Evolutionary conservation across 2,113 vertebrate genomes (phyloP).

Genomic region (Oncorhynchus clarkii): DNA sequence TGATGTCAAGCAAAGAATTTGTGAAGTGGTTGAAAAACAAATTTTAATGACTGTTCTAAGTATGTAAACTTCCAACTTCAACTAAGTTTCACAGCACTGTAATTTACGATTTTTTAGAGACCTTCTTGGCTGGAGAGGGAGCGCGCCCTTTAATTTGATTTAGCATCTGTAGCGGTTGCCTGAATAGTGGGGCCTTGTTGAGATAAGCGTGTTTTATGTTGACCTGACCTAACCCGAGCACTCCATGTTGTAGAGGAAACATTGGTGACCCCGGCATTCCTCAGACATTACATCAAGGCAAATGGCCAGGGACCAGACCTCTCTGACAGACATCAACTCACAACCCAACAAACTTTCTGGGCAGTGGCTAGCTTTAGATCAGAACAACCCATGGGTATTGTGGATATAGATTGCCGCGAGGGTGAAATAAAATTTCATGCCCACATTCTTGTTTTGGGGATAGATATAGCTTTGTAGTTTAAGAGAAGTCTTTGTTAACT

Average conservation of each 20-base stretch:
- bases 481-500: neutral
- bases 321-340: neutral
- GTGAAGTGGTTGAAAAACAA: too few relatives aligned
- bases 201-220: conserved; percentile 29
- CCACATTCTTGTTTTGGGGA: neutral
- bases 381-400: neutral
- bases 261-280: conserved; percentile 44
- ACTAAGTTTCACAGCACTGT: conserved; percentile 2
- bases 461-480: neutral
- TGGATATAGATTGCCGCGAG: neutral
- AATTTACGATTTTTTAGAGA: conserved; percentile 1
- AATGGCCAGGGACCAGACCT: conserved; percentile 18
- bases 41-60: too few relatives aligned
- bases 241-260: conserved; percentile 31
- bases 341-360: neutral
- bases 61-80: too few relatives aligned
- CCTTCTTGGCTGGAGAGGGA: conserved; percentile 1
- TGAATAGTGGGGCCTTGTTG: neutral
- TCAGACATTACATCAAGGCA: conserved; percentile 29
- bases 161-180: conserved; percentile 22
- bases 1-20: too few relatives aligned
- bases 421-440: neutral
- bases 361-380: neutral
- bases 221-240: neutral
- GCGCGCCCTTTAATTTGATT: conserved; percentile 24